Percentiles rank a stretch among this genome's conserved stretches.
Conservation (phyloP, 2,888 invertebrate species). For the Unio pictorum region DNA sequence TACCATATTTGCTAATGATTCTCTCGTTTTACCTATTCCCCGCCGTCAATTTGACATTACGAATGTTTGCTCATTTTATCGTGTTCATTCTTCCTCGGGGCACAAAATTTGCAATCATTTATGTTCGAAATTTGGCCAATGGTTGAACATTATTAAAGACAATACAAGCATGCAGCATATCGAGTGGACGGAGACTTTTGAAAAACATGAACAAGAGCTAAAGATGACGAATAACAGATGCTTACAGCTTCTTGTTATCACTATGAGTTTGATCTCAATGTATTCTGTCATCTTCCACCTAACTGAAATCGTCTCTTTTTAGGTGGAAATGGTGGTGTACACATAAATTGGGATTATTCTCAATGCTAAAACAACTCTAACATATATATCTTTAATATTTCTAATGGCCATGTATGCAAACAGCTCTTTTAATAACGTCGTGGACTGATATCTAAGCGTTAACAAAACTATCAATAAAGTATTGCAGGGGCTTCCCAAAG, state of each 20-base stretch:
- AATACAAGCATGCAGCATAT: slow-evolving; percentile 20
- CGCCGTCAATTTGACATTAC: slow-evolving; percentile 56
- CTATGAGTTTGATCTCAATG: slow-evolving; percentile 44
- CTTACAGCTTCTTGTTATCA: slow-evolving; percentile 14
- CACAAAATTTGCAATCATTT: background rate
- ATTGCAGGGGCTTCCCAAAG: too few relatives aligned
- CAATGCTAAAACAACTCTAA: slow-evolving; percentile 32
- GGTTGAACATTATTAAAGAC: slow-evolving; percentile 4
- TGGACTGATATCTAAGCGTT: background rate
- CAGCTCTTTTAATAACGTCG: slow-evolving; percentile 59
- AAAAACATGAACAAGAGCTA: slow-evolving; percentile 5
- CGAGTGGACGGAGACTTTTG: slow-evolving; percentile 25
- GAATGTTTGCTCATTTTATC: slow-evolving; percentile 53
- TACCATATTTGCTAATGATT: slow-evolving; percentile 39
- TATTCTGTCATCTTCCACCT: slow-evolving; percentile 22
- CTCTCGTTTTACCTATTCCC: slow-evolving; percentile 61
- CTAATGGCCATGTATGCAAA: slow-evolving; percentile 57
- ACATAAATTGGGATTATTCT: too few relatives aligned
- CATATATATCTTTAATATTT: slow-evolving; percentile 57
- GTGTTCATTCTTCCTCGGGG: slow-evolving; percentile 17
- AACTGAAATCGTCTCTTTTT: too few relatives aligned
- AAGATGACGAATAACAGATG: slow-evolving; percentile 13
- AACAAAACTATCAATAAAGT: too few relatives aligned
- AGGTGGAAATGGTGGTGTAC: too few relatives aligned
- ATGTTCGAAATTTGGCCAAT: too few relatives aligned